phyloP scores from a whole-genome alignment of 2,113 vertebrate genomes.

The Eira barbara region DNA sequence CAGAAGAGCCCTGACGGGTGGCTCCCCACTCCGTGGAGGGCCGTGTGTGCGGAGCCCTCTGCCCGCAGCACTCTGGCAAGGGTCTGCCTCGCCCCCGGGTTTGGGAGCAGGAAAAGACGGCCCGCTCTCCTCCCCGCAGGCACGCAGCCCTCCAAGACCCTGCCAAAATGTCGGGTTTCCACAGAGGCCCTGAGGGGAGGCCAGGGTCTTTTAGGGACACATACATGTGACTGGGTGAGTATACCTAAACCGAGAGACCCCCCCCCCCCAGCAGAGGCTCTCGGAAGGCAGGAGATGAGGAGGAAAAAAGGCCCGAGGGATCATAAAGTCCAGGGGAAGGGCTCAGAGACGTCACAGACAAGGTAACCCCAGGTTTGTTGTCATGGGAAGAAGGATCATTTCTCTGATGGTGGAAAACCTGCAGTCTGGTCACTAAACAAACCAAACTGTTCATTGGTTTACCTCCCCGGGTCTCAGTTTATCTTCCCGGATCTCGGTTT shows the following conservation, averaged over 20 bases:
- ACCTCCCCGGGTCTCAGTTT: not conserved
- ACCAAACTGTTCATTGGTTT: not conserved
- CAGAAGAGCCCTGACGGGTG: not conserved
- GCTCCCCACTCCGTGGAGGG: not conserved
- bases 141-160: not conserved
- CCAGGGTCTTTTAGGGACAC: not conserved
- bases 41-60: not conserved
- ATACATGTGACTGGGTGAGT: not conserved
- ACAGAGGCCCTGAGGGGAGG: not conserved
- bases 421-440: not conserved
- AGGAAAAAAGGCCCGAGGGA: not conserved
- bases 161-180: not conserved
- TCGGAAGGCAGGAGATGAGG: not conserved
- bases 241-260: not conserved
- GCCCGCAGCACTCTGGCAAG: not conserved
- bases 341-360: not conserved
- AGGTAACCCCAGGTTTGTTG: not conserved
- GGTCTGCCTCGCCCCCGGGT: not conserved
- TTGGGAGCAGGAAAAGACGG: not conserved
- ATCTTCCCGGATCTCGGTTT: not conserved
- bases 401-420: not conserved
- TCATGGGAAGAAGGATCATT: not conserved
- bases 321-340: not conserved
- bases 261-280: not conserved
- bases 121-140: not conserved